Base-by-base conservation (phyloP, 2,888 invertebrate genomes). In the Eucera pruinosa region DNA sequence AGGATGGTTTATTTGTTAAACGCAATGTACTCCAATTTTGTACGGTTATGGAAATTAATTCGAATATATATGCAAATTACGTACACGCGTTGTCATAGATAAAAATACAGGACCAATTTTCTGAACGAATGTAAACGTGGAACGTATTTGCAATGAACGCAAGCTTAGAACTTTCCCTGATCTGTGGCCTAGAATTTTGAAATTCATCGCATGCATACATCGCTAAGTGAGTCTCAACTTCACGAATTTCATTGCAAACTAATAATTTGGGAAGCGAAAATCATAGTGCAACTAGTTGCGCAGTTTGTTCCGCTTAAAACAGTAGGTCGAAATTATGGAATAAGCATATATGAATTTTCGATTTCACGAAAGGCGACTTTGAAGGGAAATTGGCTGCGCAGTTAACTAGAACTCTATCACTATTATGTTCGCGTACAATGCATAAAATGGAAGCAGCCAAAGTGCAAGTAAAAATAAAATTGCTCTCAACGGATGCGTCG, bases 201-300 rank as follows among this genome's bases (percentile, higher is more conserved):
- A 33, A 47, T 61, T 36, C 61, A 47, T 36, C 23, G 13, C 15
- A 11, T 36, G 15, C 36, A 25, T 7, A 33, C 30, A 47, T 48
- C 23, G 7, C 23, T 36, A 61, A 55, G 36, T 25, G 25, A 48
- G n/a, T 33, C 33, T 36, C 9, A 61, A 61, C 61, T 61, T 33
- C 5, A 6, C 33, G 36, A 61, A 61, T 48, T 61, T 61, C 48
- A 61, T 48, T 25, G 47, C 23, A 5, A 61, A 61, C 61, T 61
- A 61, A 61, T 61, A 61, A 48, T 61, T 48, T 7, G 33, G n/a
- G 13, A 20, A 41, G n/a, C 36, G 61, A 61, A 61, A 61, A 48
- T 61, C 47, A 61, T 61, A 13, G 61, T 23, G 20, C 61, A 47
- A 36, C 23, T 47, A 41, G 27, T 18, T 58, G 25, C 18, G 15